phyloP scores from a whole-genome alignment of 1,140 invertebrate species.

The Whitmania pigra region DNA sequence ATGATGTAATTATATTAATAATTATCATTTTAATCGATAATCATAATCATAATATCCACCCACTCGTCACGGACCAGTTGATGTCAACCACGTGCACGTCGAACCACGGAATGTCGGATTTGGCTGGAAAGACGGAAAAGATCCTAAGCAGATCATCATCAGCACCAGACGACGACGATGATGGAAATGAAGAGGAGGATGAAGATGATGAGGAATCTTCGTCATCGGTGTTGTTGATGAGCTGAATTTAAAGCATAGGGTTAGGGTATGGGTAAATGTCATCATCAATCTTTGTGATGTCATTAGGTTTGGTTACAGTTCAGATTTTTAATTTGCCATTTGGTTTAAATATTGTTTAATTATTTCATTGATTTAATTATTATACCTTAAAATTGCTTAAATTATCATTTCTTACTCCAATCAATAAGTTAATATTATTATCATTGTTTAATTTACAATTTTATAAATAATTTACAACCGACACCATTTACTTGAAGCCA shows the following conservation, averaged over 20 bases:
- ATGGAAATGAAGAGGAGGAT: too few relatives aligned
- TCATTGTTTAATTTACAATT: too few relatives aligned
- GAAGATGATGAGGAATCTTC: not conserved
- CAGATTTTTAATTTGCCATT: too few relatives aligned
- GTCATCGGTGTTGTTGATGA: constrained; percentile 3
- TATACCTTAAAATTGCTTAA: too few relatives aligned
- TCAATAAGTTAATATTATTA: too few relatives aligned
- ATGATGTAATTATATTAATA: too few relatives aligned
- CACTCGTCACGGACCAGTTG: constrained; percentile 22
- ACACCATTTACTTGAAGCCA: too few relatives aligned
- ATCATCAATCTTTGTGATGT: too few relatives aligned
- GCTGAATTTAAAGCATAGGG: not conserved
- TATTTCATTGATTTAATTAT: too few relatives aligned
- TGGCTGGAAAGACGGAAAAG: constrained; percentile 19
- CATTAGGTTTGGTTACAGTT: not conserved
- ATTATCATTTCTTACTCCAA: too few relatives aligned
- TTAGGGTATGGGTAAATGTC: too few relatives aligned
- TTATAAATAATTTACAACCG: too few relatives aligned
- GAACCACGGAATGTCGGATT: constrained; percentile 16
- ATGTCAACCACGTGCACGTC: constrained; percentile 10
- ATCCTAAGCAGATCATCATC: constrained; percentile 10
- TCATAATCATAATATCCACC: not conserved
- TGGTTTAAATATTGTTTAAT: not conserved
- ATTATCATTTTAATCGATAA: not conserved
- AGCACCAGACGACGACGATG: not conserved